Evolutionary conservation across 2,797 vertebrate species (phyloP).

Genomic region (Zenarchopterus dispar): DNA sequence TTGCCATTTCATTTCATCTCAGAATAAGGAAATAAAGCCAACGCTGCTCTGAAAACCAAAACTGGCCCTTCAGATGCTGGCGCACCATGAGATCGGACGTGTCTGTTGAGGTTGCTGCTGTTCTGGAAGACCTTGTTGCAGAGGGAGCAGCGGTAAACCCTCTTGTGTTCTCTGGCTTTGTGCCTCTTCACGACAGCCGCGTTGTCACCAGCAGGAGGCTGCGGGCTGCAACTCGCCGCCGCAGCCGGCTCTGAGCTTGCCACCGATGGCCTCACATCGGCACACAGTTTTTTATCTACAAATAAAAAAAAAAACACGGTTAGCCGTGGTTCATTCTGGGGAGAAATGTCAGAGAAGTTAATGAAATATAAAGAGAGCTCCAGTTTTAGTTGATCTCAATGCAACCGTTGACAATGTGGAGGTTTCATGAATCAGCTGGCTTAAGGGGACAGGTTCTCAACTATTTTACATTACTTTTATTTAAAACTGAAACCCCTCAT

Average conservation of each 20-base stretch:
- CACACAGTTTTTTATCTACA: constrained; percentile 1
- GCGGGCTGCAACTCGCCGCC: constrained; percentile 40
- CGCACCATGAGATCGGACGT: constrained; percentile 94
- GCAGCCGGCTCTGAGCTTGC: constrained; percentile 19
- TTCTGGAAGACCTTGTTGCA: constrained; percentile 98
- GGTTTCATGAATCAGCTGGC: no score
- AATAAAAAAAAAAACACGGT: background rate
- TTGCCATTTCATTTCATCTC: background rate
- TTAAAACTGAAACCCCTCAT: no score
- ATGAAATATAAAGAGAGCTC: no score
- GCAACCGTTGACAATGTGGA: no score
- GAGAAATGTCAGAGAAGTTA: no score
- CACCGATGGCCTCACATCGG: constrained; percentile 56
- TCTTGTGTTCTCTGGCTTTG: constrained; percentile 90
- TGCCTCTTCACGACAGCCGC: constrained; percentile 60
- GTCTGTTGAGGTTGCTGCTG: constrained; percentile 98
- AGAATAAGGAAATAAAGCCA: background rate
- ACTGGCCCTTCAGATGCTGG: background rate
- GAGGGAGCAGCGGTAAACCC: constrained; percentile 92
- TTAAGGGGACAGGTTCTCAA: no score
- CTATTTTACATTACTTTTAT: no score
- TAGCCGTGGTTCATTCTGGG: no score
- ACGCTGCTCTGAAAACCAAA: background rate
- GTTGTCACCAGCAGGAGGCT: constrained; percentile 31
- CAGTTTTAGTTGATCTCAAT: no score